Base-by-base conservation (phyloP, 2,113 vertebrate genomes). In the Ctenodactylus gundi region DNA sequence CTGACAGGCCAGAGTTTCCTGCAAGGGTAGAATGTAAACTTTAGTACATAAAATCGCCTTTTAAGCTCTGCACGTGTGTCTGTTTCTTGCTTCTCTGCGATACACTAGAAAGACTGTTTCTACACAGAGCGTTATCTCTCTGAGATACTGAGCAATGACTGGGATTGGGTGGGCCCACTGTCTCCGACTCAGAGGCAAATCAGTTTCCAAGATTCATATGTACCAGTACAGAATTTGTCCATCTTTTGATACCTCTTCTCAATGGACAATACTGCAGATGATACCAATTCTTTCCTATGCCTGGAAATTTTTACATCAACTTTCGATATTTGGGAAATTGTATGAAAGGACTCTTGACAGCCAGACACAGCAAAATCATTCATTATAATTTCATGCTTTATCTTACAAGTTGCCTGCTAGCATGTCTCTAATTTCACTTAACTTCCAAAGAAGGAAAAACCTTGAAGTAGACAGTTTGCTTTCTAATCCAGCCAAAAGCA, bases 281-380 rank as follows among this genome's bases (percentile, higher is more conserved):
- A 88, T 14, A 65, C 7, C n/a, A 76, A 18, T 34, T 29, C 41
- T 83, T 90, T 89, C 62, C 55, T 83, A 44, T 44, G 55, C 84
- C 85, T 88, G 31, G 90, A 85, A n/a, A 10, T 4, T 86, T 90
- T 91, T 34, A 44, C 20, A 65, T 44, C 64, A 88, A 85, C 88
- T 85, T 90, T 39, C 57, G 1, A 6, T 41, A 51, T 85, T 41
- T 77, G 25, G 11, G 34, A 75, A 39, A 34, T 90, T 90, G 81
- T 90, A 76, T 90, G 64, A 84, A 77, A 85, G 13, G 29, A 55
- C 20, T 85, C 25, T 25, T 94, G 12, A 78, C 27, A 92, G 60
- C 58, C 9, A 86, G 31, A 77, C 34, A 44, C 18, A 81, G 49
- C 44, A 82, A 85, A 95, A 64, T n/a, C 34, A 70, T 23, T 31